Percentiles rank a stretch among this genome's conserved stretches.
These are phyloP conservation scores for Steinernema carpocapsae DNA, from an alignment of 2,888 invertebrate genomes.

Conservation along the genomic window DNA sequence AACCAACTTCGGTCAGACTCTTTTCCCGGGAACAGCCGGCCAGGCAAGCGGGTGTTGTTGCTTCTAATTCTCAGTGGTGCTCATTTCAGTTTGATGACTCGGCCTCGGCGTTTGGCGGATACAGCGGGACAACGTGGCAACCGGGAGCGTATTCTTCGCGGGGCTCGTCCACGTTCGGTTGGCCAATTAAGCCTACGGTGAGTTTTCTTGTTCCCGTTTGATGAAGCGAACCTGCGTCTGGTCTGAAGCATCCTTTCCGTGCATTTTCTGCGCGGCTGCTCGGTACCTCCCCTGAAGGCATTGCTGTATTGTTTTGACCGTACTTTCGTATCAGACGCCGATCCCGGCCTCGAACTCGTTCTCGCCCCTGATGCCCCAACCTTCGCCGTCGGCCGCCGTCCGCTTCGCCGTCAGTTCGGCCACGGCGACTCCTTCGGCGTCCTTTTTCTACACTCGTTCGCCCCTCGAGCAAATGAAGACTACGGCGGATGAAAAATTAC, in stretches of 20 bases:
- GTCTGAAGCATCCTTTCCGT: too few species aligned
- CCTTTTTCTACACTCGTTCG: constrained; percentile 30
- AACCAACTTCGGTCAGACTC: constrained; percentile 18
- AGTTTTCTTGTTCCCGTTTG: too few species aligned
- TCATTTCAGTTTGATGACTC: constrained; percentile 13
- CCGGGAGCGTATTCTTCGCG: constrained; percentile 1
- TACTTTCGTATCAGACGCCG: background rate
- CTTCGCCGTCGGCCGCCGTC: constrained; percentile 28
- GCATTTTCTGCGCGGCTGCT: too few species aligned
- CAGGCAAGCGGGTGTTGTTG: background rate
- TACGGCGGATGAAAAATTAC: constrained; percentile 35
- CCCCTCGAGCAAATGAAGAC: constrained; percentile 36
- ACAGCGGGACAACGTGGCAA: constrained; percentile 24
- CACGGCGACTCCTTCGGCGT: constrained; percentile 13
- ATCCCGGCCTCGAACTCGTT: constrained; percentile 23
- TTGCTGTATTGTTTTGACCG: too few species aligned
- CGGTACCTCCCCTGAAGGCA: too few species aligned
- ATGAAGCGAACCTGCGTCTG: too few species aligned
- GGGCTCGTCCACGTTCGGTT: constrained; percentile 7
- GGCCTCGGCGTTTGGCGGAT: constrained; percentile 13
- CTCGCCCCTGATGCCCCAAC: constrained; percentile 25
- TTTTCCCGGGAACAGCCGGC: constrained; percentile 3
- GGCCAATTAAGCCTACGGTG: constrained; percentile 23
- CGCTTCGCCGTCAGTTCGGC: constrained; percentile 26
- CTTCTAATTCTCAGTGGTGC: background rate